A percentile compares a stretch with the other conserved stretches of the same genome.
Conservation (phyloP, 1,140 invertebrate genomes). For the Ceratosolen solmsi region DNA sequence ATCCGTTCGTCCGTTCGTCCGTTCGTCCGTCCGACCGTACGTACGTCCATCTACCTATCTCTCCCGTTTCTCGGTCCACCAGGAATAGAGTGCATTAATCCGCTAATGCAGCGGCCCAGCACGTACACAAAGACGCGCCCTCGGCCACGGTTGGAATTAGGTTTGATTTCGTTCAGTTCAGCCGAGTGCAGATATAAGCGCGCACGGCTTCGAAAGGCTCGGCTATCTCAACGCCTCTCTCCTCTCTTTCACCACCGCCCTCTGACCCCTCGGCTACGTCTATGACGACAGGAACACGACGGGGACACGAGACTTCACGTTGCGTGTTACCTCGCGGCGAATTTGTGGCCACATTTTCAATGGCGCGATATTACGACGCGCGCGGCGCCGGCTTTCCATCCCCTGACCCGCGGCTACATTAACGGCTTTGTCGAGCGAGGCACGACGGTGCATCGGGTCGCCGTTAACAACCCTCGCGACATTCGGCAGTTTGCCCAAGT, state of each 20-base stretch:
- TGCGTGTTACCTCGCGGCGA: slow-evolving; percentile 7
- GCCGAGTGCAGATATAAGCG: not conserved
- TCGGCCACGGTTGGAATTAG: slow-evolving; percentile 4
- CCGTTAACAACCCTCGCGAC: too few relatives aligned
- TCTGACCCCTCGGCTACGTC: not conserved
- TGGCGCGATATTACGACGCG: not conserved
- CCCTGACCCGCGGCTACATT: not conserved
- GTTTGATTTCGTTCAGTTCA: slow-evolving; percentile 14
- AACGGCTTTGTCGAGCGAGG: too few relatives aligned
- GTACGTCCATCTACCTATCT: slow-evolving; percentile 36
- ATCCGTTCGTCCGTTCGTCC: not conserved
- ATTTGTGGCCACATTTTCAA: slow-evolving; percentile 18
- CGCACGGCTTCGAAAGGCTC: not conserved
- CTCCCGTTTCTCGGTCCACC: not conserved
- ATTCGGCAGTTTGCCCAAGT: not conserved
- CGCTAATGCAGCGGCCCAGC: slow-evolving; percentile 54
- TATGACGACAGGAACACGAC: not conserved
- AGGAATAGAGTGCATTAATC: slow-evolving; percentile 56
- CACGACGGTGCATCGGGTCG: too few relatives aligned
- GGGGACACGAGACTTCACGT: not conserved
- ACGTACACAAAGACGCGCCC: not conserved
- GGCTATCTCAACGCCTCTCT: too few relatives aligned
- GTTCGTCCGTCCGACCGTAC: slow-evolving; percentile 56
- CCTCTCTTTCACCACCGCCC: not conserved
- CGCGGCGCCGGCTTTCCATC: not conserved